Evolutionary conservation across 2,888 invertebrate genomes (phyloP).

Genomic region (Drosophila longiperda): DNA sequence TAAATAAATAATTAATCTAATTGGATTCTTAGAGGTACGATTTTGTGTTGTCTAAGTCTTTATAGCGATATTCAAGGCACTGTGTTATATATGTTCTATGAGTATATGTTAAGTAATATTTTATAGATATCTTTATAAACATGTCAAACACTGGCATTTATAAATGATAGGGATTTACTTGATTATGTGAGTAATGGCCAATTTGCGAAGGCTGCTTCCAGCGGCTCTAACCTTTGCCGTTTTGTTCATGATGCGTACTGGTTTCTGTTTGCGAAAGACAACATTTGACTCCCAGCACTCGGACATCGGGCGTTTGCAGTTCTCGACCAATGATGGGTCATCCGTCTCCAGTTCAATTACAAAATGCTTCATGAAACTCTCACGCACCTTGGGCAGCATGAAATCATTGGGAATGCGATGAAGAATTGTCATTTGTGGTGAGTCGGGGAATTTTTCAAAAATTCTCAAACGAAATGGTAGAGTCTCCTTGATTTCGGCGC

Average conservation of each 20-base stretch:
- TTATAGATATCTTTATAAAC: background rate
- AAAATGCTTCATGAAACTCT: constrained; percentile 99
- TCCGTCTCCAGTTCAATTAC: constrained; percentile 95
- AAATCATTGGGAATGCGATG: constrained; percentile 97
- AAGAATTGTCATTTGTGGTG: constrained; percentile 98
- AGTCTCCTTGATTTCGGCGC: constrained; percentile 98
- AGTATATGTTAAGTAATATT: background rate
- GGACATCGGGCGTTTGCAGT: constrained; percentile 84
- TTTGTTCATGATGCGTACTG: constrained; percentile 92
- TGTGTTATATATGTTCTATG: background rate
- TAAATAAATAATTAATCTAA: background rate
- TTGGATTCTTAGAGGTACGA: background rate
- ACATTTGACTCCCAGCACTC: constrained; percentile 90
- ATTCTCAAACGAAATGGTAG: constrained; percentile 97
- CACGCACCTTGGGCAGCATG: constrained; percentile 95
- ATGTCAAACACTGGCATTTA: background rate
- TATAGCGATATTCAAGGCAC: background rate
- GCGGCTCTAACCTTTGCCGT: constrained; percentile 93
- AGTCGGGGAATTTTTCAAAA: constrained; percentile 99
- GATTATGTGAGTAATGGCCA: constrained; percentile 94
- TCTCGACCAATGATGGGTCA: constrained; percentile 87
- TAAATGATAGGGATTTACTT: constrained; percentile 87
- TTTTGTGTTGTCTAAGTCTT: too few relatives aligned
- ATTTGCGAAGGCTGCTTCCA: constrained; percentile 91
- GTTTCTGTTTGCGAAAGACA: constrained; percentile 93